These are phyloP conservation scores for Romanogobio albipinnatus DNA, from an alignment of 2,113 vertebrate species.

Conservation along the genomic window DNA sequence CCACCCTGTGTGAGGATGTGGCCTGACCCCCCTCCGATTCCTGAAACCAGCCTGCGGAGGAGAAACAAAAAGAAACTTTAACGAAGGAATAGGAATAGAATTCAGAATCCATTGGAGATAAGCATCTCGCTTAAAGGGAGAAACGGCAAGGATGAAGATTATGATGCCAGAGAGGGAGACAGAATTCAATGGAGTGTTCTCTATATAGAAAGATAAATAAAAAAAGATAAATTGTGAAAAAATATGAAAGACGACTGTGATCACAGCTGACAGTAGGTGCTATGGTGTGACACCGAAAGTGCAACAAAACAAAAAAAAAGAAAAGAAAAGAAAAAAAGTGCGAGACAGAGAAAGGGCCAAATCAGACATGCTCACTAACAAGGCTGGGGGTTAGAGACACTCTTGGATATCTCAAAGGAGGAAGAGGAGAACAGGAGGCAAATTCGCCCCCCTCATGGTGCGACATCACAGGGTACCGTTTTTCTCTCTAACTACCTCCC, in stretches of 20 bases:
- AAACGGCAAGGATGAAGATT: background rate
- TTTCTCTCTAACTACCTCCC: slow-evolving; percentile 19
- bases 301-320: slow-evolving; percentile 7
- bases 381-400: slow-evolving; percentile 52
- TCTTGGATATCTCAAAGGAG: slow-evolving; percentile 66
- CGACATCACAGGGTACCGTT: slow-evolving; percentile 56
- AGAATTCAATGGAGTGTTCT: background rate
- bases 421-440: slow-evolving; percentile 56
- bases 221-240: background rate
- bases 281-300: background rate
- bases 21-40: slow-evolving; percentile 15
- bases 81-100: slow-evolving; percentile 33
- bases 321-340: background rate
- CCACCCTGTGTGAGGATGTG: slow-evolving; percentile 42
- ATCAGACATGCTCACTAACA: slow-evolving; percentile 48
- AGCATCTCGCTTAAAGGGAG: slow-evolving; percentile 11
- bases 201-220: background rate
- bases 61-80: slow-evolving; percentile 51
- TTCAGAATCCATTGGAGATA: slow-evolving; percentile 15
- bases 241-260: background rate
- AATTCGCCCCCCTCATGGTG: slow-evolving; percentile 53
- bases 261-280: background rate
- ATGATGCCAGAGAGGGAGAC: background rate
- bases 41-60: slow-evolving; percentile 12
- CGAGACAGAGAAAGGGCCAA: slow-evolving; percentile 29